These are phyloP conservation scores for Scaptomyza cyrtandrae DNA, from an alignment of 2,888 invertebrate genomes.

Conservation along the genomic window DNA sequence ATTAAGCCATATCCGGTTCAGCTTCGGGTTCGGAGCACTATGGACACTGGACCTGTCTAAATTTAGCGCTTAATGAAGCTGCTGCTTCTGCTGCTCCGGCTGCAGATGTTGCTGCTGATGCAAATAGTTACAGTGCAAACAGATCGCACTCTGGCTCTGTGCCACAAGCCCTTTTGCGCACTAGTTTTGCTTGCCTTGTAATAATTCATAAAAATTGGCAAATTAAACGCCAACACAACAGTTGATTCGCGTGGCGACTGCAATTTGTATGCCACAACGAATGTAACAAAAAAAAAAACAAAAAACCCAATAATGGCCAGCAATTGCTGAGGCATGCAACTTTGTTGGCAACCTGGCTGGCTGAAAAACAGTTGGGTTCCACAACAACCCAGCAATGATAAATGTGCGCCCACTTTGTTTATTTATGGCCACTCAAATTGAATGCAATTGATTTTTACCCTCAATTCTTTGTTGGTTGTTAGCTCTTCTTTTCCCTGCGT, in stretches of 20 bases:
- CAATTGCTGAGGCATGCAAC: constrained; percentile 59
- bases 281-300: constrained; percentile 34
- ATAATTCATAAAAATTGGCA: constrained; percentile 80
- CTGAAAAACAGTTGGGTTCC: constrained; percentile 46
- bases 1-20: constrained; percentile 83
- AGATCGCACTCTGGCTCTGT: constrained; percentile 35
- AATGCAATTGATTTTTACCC: constrained; percentile 73
- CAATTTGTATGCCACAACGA: constrained; percentile 62
- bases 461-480: not conserved
- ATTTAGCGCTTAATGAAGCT: constrained; percentile 79
- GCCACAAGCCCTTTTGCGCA: constrained; percentile 30
- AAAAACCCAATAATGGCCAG: constrained; percentile 65
- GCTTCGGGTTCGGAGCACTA: constrained; percentile 65
- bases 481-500: constrained; percentile 37
- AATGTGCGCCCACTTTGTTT: constrained; percentile 66
- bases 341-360: constrained; percentile 11
- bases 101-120: constrained; percentile 44
- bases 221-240: constrained; percentile 79
- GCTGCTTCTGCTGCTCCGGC: constrained; percentile 33
- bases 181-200: constrained; percentile 29
- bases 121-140: constrained; percentile 68
- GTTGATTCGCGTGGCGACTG: constrained; percentile 69
- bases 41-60: constrained; percentile 69
- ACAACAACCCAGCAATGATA: constrained; percentile 51
- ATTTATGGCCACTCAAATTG: constrained; percentile 78